Base-by-base conservation (phyloP, 2,888 invertebrate species). In the Drosophila recens region DNA sequence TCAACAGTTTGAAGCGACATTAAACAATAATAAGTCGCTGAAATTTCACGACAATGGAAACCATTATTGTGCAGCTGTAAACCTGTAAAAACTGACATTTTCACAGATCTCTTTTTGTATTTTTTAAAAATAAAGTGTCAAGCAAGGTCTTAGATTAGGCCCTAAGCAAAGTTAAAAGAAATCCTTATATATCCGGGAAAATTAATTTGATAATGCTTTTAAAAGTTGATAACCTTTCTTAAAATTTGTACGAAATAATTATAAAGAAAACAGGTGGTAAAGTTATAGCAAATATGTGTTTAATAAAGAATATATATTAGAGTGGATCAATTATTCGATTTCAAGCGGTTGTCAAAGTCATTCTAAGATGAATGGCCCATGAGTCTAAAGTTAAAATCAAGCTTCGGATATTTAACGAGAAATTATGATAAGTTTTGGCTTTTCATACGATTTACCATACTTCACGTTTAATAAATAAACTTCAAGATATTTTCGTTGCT, bases 1-100 rank as follows among this genome's bases (percentile, higher is more conserved):
- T 38, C 38, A n/a, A 43, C 40, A 42, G 42, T 27, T 27, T 46
- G 42, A 42, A 20, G 20, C 36, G 34, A 1, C 51, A 51, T 51
- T 51, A 36, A 36, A 51, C 36, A 51, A 51, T 36, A n/a, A 51
- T 9, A 20, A 23, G 34, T 20, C 8, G 13, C 33, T 23, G 13
- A 38, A 23, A 36, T 17, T 36, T 17, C 38, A 23, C 17, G 8
- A 51, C 36, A 36, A 20, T 36, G 15, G 33, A 34, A 49, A 17
- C 17, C 2, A 15, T 48, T 15, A 10, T 15, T 5, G 4, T 30
- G 34, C 34, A 36, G 36, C 9, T 36, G 4, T 34, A 36, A 51
- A 36, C 34, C 36, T 36, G 9, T 20, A 36, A 36, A 20, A 20
- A 5, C 20, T 17, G 6, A 34, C 13, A 15, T 33, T 49, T 33